phyloP scores from a whole-genome alignment of 2,797 vertebrate genomes.

The Mormyrops attenuatus region DNA sequence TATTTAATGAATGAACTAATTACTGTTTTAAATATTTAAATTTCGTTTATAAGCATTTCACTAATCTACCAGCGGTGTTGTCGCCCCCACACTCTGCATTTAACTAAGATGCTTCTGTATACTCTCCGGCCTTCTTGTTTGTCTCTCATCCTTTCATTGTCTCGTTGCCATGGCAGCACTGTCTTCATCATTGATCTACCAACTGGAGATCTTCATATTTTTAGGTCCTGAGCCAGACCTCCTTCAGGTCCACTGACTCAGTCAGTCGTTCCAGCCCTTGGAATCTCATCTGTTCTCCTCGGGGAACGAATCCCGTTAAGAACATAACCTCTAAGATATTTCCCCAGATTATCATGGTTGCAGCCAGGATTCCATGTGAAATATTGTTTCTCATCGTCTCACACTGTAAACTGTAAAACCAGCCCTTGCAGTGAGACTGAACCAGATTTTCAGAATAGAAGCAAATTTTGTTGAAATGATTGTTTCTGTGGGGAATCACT shows the following conservation, averaged over 20 bases:
- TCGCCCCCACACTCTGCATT: conserved; percentile 19
- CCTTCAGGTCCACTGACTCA: conserved; percentile 35
- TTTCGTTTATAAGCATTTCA: background rate
- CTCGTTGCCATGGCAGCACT: conserved; percentile 69
- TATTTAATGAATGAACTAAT: background rate
- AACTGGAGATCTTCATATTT: conserved; percentile 59
- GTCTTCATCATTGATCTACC: conserved; percentile 60
- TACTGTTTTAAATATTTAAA: background rate
- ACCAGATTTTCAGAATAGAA: background rate
- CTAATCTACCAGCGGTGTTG: background rate
- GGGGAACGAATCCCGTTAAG: background rate
- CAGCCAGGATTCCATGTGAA: background rate
- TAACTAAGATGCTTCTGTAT: background rate
- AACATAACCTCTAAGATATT: background rate
- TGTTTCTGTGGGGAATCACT: background rate
- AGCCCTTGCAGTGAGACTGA: background rate
- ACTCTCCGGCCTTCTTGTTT: background rate
- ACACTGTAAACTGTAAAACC: background rate
- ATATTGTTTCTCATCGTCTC: background rate
- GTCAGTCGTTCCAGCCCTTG: background rate
- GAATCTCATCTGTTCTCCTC: background rate
- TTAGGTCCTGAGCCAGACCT: conserved; percentile 53
- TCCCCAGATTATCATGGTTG: background rate
- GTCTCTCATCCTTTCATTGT: conserved; percentile 42
- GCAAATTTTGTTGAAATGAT: background rate